Conservation (phyloP, 2,888 invertebrate genomes). For the Smittia sp. region DNA sequence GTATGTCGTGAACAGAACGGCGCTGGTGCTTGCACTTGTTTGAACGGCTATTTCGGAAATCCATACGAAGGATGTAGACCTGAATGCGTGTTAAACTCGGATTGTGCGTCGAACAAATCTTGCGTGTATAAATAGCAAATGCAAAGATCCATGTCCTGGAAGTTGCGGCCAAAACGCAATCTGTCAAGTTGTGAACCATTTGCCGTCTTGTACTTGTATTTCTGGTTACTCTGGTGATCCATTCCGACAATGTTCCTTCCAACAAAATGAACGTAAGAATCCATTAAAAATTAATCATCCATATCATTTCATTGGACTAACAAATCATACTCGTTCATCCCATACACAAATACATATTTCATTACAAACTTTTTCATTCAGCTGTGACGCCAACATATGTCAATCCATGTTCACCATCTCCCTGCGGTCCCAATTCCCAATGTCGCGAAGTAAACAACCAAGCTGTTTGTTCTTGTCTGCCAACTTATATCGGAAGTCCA, state of each 20-base stretch:
- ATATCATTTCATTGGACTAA: neutral
- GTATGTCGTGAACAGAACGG: constrained; percentile 77
- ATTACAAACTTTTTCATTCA: too few relatives aligned
- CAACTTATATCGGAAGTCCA: constrained; percentile 82
- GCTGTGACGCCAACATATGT: constrained; percentile 52
- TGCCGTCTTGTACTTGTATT: constrained; percentile 76
- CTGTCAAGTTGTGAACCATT: constrained; percentile 75
- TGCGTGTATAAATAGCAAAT: constrained; percentile 62
- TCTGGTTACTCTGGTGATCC: constrained; percentile 75
- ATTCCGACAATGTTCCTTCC: constrained; percentile 59
- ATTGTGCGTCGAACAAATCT: constrained; percentile 55
- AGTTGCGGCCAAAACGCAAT: constrained; percentile 78
- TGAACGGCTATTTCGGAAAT: constrained; percentile 79
- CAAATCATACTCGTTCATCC: constrained; percentile 43
- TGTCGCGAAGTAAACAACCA: constrained; percentile 65
- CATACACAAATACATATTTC: constrained; percentile 45
- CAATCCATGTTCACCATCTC: constrained; percentile 78
- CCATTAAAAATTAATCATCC: constrained; percentile 50
- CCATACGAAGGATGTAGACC: constrained; percentile 82
- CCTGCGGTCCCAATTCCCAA: constrained; percentile 78
- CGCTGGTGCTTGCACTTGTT: constrained; percentile 77
- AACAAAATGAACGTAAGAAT: constrained; percentile 56
- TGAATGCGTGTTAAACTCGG: constrained; percentile 80
- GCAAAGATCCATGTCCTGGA: constrained; percentile 64
- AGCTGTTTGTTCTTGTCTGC: constrained; percentile 72